Evolutionary conservation across 2,113 vertebrate genomes (phyloP), one percentile per base, ranked within the genome.

Genomic region (Ochotona princeps): DNA sequence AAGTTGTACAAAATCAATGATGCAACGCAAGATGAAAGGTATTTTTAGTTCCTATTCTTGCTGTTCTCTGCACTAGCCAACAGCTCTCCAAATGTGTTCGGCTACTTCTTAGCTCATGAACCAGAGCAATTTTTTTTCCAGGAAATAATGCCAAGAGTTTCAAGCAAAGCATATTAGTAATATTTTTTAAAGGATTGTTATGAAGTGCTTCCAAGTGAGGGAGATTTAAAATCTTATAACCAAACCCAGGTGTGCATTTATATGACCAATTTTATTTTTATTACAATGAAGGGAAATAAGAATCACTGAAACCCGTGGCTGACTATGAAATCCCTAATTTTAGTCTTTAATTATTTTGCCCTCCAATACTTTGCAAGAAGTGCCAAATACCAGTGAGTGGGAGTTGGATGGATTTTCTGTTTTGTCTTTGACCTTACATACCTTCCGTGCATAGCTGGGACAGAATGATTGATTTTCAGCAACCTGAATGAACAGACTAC

Each of bases 231-330:
- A 76, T 82, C 83, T 89, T 88, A 89, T 97, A 93, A 95, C 89
- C 76, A 96, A 96, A 93, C 17, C 94, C 97, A 97, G 95, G 94
- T 97, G 96, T 93, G 51, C 60, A 54, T 35, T 96, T 95, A 89
- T 32, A 91, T 18, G 91, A 93, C 66, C 61, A 65, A 54, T 90
- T 92, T 93, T 90, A 93, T 74, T 94, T 92, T 92, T 93, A 95
- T 92, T 86, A 86, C 21, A 75, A 78, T 72, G 83, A 95, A 94
- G 87, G 91, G 81, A 95, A 96, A 93, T 96, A 74, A 74, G 75
- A 94, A 94, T 76, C 61, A 73, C 44, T 95, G 93, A 91, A 96
- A 83, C 81, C 51, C 83, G 85, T 17, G 92, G 69, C 67, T 69
- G 35, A 54, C 65, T 32, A 78, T 86, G 82, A 96, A 94, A 91